These are phyloP conservation scores for Entomobrya multifasciata DNA, from an alignment of 2,888 invertebrate species.

Conservation along the genomic window DNA sequence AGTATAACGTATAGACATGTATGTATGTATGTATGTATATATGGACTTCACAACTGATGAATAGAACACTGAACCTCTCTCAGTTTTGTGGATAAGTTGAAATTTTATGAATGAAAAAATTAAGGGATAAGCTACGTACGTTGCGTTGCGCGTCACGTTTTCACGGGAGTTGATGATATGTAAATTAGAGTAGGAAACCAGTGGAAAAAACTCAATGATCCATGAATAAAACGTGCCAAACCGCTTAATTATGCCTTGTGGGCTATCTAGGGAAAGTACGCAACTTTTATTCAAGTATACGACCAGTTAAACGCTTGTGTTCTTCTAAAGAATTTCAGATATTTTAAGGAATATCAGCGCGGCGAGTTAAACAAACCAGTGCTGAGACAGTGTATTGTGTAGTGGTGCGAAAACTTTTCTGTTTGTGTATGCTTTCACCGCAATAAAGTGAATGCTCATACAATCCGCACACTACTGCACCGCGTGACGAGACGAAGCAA, in stretches of 20 bases:
- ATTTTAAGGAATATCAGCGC: too few relatives aligned
- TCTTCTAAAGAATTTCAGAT: too few relatives aligned
- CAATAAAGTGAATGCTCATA: constrained; percentile 20
- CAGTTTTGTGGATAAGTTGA: too few relatives aligned
- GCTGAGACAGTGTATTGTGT: too few relatives aligned
- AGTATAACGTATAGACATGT: too few relatives aligned
- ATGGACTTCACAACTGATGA: too few relatives aligned
- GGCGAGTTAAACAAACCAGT: too few relatives aligned
- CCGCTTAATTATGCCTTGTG: background rate
- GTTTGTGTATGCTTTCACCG: background rate
- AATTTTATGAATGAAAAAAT: too few relatives aligned
- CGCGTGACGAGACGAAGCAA: background rate
- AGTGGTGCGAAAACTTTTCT: background rate
- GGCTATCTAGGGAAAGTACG: background rate
- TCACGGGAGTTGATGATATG: constrained; percentile 9
- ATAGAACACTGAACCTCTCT: too few relatives aligned
- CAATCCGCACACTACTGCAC: background rate
- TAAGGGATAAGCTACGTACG: background rate
- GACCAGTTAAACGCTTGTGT: background rate
- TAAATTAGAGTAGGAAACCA: constrained; percentile 1
- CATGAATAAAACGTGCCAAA: background rate
- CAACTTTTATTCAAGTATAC: background rate
- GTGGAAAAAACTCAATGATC: background rate
- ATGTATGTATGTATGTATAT: too few relatives aligned
- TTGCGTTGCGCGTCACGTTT: background rate